Conservation (phyloP, 2,113 vertebrate species). For the Nerophis ophidion region DNA sequence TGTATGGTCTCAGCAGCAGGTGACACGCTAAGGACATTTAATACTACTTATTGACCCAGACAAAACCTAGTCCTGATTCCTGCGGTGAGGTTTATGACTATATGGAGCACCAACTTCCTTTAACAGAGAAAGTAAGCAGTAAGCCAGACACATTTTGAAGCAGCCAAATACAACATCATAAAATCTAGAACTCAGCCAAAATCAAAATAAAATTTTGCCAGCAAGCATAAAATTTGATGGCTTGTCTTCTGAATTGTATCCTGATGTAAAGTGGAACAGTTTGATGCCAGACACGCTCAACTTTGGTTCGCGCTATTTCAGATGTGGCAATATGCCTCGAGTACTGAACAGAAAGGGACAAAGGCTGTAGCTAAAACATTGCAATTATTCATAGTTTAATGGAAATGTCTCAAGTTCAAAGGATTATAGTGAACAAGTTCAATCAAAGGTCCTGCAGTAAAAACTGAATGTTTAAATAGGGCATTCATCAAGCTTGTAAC, state of each 20-base stretch:
- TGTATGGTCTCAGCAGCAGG: constrained; percentile 25
- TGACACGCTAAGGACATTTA: constrained; percentile 18
- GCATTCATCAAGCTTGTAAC: constrained; percentile 22
- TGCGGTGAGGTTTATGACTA: constrained; percentile 30
- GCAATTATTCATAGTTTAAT: constrained; percentile 2
- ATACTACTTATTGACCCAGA: not conserved
- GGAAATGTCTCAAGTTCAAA: constrained; percentile 7
- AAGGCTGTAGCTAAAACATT: not conserved
- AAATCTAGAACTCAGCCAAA: constrained; percentile 20
- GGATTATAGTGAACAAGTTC: constrained; percentile 11
- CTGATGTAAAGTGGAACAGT: constrained; percentile 28
- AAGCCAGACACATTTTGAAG: constrained; percentile 26
- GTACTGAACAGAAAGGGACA: not conserved
- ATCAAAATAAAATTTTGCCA: constrained; percentile 28
- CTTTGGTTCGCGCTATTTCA: constrained; percentile 14
- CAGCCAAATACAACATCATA: constrained; percentile 47
- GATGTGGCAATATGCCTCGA: too few relatives aligned
- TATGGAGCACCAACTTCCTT: constrained; percentile 24
- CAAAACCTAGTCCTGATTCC: constrained; percentile 31
- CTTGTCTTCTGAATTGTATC: constrained; percentile 27
- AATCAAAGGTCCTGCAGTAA: constrained; percentile 15
- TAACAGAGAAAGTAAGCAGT: constrained; percentile 33
- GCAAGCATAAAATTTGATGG: constrained; percentile 25
- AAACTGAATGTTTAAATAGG: constrained; percentile 25
- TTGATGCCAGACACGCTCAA: constrained; percentile 37